phyloP scores from a whole-genome alignment of 2,888 invertebrate species.

The Drosophila barbarae region DNA sequence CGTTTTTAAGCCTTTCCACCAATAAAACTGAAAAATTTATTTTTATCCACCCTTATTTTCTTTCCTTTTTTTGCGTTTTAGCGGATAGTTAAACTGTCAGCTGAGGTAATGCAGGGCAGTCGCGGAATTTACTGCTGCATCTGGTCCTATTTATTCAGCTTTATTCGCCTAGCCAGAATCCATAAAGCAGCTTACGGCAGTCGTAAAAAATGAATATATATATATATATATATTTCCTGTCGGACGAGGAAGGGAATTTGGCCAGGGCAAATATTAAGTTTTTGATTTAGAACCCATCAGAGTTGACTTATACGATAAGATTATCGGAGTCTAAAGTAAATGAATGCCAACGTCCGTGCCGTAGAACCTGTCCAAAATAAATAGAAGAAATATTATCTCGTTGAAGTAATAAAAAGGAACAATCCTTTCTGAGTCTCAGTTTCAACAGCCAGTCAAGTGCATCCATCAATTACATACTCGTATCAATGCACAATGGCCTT shows the following conservation, averaged over 20 bases:
- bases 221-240: conserved; percentile 14
- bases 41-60: conserved; percentile 30
- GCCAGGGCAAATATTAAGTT: conserved; percentile 37
- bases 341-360: not conserved
- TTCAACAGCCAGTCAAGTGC: conserved; percentile 14
- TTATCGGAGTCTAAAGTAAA: conserved; percentile 4
- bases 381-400: not conserved
- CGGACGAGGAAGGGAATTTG: conserved; percentile 1
- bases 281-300: conserved; percentile 45
- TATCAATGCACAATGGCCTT: conserved; percentile 25
- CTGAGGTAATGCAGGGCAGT: conserved; percentile 15
- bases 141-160: conserved; percentile 44
- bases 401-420: not conserved
- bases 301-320: conserved; percentile 7
- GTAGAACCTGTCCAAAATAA: conserved; percentile 7
- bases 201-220: conserved; percentile 31
- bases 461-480: conserved; percentile 27
- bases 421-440: conserved; percentile 17
- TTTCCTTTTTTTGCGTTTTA: conserved; percentile 17
- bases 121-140: conserved; percentile 26
- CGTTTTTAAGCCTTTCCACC: conserved; percentile 64
- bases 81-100: conserved; percentile 63
- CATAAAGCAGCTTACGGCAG: conserved; percentile 43
- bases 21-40: conserved; percentile 58
- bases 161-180: conserved; percentile 14